These are phyloP conservation scores for Nemoura dubitans DNA, from an alignment of 2,888 invertebrate species.

Conservation along the genomic window DNA sequence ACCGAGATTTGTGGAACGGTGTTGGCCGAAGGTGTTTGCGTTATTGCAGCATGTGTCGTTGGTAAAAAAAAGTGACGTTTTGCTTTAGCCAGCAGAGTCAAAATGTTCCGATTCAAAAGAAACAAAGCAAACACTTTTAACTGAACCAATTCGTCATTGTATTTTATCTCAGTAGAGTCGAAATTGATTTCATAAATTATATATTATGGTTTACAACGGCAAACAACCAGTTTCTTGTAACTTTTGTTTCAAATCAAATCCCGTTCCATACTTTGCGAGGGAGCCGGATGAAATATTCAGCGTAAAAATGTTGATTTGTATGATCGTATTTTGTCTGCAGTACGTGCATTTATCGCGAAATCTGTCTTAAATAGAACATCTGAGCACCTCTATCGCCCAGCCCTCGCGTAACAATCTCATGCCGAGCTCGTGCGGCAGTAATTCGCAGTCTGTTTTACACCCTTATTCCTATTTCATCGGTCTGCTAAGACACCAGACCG, in stretches of 20 bases:
- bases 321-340: constrained; percentile 28
- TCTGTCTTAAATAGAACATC: constrained; percentile 8
- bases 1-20: background rate
- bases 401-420: background rate
- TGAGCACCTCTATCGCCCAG: background rate
- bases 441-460: constrained; percentile 27
- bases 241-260: background rate
- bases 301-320: background rate
- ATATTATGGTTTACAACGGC: background rate
- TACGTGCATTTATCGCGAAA: background rate
- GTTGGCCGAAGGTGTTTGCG: background rate
- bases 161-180: background rate
- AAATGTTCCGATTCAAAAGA: no score
- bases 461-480: constrained; percentile 28
- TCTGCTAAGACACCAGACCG: background rate
- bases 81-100: no score
- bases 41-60: background rate
- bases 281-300: background rate
- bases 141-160: no score
- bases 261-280: background rate
- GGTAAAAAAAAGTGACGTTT: no score
- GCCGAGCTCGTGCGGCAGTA: background rate
- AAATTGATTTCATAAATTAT: background rate
- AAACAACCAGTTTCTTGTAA: background rate
- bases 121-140: no score